Evolutionary conservation across 2,888 invertebrate species (phyloP).

Genomic region (Tinea pellionella): DNA sequence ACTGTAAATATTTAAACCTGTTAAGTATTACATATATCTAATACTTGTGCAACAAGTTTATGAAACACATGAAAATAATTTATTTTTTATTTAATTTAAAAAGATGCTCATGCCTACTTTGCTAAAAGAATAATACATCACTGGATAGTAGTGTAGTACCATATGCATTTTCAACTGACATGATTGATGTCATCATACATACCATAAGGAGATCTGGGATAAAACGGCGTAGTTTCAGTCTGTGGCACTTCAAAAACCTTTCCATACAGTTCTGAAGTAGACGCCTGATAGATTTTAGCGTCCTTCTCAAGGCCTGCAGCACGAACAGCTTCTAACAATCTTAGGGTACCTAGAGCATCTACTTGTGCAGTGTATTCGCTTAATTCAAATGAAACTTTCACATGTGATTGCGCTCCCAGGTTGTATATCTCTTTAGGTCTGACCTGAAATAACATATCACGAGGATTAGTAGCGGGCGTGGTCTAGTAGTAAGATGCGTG

Average conservation of each 20-base stretch:
- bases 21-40: too few relatives aligned
- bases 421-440: conserved; percentile 96
- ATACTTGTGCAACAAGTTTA: too few relatives aligned
- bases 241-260: conserved; percentile 94
- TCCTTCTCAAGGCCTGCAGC: conserved; percentile 85
- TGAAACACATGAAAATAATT: too few relatives aligned
- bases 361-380: conserved; percentile 99
- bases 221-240: conserved; percentile 94
- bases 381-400: conserved; percentile 98
- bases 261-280: conserved; percentile 95
- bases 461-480: too few relatives aligned
- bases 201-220: conserved; percentile 97
- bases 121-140: too few relatives aligned
- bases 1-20: too few relatives aligned
- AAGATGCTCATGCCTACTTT: too few relatives aligned
- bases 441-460: conserved; percentile 40
- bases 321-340: conserved; percentile 91
- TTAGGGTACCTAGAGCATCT: conserved; percentile 92
- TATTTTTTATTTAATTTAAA: too few relatives aligned
- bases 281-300: conserved; percentile 94
- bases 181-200: conserved; percentile 25
- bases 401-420: conserved; percentile 98
- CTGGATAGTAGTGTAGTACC: neutral
- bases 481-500: too few relatives aligned
- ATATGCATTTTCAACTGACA: too few relatives aligned